Percentiles rank a stretch among this genome's conserved stretches.
phyloP scores from a whole-genome alignment of 1,140 invertebrate species.

The Helicoverpa armigera region DNA sequence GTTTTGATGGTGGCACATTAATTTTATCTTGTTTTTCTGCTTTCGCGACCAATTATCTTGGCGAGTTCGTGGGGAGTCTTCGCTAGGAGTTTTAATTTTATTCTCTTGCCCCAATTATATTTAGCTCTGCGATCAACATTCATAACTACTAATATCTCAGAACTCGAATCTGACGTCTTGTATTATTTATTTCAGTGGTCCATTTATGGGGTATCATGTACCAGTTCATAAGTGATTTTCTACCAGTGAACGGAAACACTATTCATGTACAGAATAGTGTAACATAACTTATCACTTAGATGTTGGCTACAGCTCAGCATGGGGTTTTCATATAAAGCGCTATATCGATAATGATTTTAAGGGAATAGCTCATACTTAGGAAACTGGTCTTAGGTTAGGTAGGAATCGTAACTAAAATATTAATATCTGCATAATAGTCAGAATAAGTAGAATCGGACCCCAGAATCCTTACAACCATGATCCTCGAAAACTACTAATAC shows the following conservation, averaged over 20 bases:
- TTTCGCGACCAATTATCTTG: conserved; percentile 73
- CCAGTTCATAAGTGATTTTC: no score
- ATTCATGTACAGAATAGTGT: neutral
- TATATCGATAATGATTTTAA: neutral
- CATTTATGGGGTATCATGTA: no score
- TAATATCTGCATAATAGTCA: no score
- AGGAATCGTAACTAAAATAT: no score
- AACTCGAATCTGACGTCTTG: conserved; percentile 16
- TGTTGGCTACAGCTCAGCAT: neutral
- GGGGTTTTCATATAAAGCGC: neutral
- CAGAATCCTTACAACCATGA: no score
- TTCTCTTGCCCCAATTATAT: conserved; percentile 67
- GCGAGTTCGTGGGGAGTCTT: conserved; percentile 60
- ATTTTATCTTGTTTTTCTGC: conserved; percentile 79
- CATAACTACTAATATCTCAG: conserved; percentile 38
- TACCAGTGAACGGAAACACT: neutral
- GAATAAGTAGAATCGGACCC: no score
- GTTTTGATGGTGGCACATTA: conserved; percentile 79
- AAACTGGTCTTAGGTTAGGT: no score
- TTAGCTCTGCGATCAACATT: conserved; percentile 53
- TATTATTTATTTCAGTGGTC: neutral
- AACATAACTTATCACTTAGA: neutral
- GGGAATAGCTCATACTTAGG: no score
- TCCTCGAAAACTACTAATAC: no score
- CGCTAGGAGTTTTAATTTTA: conserved; percentile 70